Percentiles rank a stretch among this genome's conserved stretches.
Conservation (phyloP, 2,113 vertebrate species). For the Columbina picui region DNA sequence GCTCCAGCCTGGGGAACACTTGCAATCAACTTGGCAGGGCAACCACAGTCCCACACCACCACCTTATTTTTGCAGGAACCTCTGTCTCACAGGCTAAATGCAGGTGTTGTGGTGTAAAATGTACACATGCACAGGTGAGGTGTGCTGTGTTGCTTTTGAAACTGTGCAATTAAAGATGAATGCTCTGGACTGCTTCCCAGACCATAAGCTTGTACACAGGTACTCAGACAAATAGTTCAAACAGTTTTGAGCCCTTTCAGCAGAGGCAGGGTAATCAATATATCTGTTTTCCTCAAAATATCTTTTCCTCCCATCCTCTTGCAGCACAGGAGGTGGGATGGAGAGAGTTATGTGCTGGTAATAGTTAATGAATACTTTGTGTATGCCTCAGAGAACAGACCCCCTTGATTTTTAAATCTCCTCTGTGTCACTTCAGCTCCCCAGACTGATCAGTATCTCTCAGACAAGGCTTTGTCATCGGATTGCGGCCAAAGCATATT, state of each 20-base stretch:
- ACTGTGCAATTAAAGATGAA: background rate
- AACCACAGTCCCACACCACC: background rate
- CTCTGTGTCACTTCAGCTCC: slow-evolving; percentile 31
- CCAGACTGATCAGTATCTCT: slow-evolving; percentile 58
- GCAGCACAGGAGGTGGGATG: background rate
- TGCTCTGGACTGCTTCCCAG: background rate
- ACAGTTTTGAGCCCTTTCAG: background rate
- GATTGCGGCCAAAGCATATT: slow-evolving; percentile 35
- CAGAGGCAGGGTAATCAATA: background rate
- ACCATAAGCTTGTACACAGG: background rate
- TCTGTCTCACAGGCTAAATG: background rate
- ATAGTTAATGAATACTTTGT: slow-evolving; percentile 7
- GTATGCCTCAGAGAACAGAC: background rate
- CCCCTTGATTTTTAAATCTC: slow-evolving; percentile 35
- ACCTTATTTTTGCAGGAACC: background rate
- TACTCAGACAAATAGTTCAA: background rate
- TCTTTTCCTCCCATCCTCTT: background rate
- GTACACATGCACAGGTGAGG: background rate
- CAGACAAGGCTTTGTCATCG: slow-evolving; percentile 44
- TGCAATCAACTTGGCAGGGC: background rate
- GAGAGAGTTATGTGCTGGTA: background rate
- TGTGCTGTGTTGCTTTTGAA: background rate
- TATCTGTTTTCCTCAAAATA: background rate
- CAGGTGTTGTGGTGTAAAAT: background rate
- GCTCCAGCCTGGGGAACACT: background rate